Conservation (phyloP, 2,888 invertebrate species). For the Leucoptera coffeella region DNA sequence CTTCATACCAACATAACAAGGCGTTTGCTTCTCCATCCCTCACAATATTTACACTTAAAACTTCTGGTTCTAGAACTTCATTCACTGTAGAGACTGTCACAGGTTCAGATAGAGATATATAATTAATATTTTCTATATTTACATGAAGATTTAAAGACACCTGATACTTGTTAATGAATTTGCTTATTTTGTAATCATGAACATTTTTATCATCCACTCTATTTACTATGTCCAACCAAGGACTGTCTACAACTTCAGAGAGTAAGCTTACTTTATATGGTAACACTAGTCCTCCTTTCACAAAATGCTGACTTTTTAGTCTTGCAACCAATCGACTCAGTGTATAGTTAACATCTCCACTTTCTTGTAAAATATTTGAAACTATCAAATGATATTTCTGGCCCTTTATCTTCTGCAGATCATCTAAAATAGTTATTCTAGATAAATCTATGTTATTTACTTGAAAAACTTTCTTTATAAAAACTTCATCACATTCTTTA, state of each 20-base stretch:
- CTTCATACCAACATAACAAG: constrained; percentile 50
- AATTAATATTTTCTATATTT: constrained; percentile 30
- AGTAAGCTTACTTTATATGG: constrained; percentile 47
- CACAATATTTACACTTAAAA: constrained; percentile 16
- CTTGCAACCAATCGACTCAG: constrained; percentile 16
- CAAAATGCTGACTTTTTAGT: constrained; percentile 22
- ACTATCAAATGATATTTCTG: constrained; percentile 48
- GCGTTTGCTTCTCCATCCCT: constrained; percentile 36
- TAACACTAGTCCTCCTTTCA: constrained; percentile 35
- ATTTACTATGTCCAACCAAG: constrained; percentile 54
- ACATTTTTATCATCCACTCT: constrained; percentile 51
- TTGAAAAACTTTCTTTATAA: constrained; percentile 23
- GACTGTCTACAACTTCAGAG: constrained; percentile 53
- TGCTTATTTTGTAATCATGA: constrained; percentile 43
- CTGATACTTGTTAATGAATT: constrained; percentile 53
- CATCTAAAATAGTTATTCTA: too few species aligned
- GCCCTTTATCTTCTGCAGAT: constrained; percentile 10
- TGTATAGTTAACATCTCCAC: constrained; percentile 49
- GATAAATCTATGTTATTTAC: constrained; percentile 9
- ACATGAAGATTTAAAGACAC: constrained; percentile 52
- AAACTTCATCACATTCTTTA: too few species aligned
- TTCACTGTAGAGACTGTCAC: constrained; percentile 14
- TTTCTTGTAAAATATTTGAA: constrained; percentile 43
- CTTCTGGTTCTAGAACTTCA: constrained; percentile 10
- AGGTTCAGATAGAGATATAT: constrained; percentile 26